Percentiles rank a stretch among this genome's conserved stretches.
These are phyloP conservation scores for Caenorhabditis imperialis DNA, from an alignment of 2,888 invertebrate species.

Conservation along the genomic window DNA sequence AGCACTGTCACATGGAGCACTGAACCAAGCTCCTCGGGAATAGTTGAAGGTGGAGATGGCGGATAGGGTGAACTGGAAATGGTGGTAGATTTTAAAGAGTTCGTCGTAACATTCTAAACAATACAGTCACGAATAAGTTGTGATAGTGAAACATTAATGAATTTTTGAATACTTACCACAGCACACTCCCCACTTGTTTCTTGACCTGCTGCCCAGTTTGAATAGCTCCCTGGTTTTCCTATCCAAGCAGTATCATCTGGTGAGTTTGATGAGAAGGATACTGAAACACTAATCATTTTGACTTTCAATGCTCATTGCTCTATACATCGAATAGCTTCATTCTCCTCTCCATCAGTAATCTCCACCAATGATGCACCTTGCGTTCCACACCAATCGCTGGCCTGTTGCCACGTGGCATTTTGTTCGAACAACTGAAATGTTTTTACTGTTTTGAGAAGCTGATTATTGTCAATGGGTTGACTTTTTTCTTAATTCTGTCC, in stretches of 20 bases:
- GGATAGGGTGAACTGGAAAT: constrained; percentile 10
- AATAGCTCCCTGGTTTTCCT: not conserved
- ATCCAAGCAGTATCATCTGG: constrained; percentile 6
- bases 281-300: not conserved
- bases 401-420: not conserved
- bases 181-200: not conserved
- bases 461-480: no score
- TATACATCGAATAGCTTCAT: constrained; percentile 26
- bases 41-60: not conserved
- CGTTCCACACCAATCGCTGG: not conserved
- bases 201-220: constrained; percentile 3
- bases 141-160: no score
- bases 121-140: no score
- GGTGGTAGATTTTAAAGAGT: no score
- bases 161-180: not conserved
- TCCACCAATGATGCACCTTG: not conserved
- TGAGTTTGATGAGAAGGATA: not conserved
- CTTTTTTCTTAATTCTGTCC: no score
- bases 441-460: no score
- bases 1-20: constrained; percentile 4
- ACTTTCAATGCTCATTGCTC: no score
- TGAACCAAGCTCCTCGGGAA: not conserved
- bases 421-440: not conserved
- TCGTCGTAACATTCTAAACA: no score
- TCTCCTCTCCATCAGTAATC: not conserved